phyloP scores from a whole-genome alignment of 2,113 vertebrate genomes.

The Neoarius graeffei region DNA sequence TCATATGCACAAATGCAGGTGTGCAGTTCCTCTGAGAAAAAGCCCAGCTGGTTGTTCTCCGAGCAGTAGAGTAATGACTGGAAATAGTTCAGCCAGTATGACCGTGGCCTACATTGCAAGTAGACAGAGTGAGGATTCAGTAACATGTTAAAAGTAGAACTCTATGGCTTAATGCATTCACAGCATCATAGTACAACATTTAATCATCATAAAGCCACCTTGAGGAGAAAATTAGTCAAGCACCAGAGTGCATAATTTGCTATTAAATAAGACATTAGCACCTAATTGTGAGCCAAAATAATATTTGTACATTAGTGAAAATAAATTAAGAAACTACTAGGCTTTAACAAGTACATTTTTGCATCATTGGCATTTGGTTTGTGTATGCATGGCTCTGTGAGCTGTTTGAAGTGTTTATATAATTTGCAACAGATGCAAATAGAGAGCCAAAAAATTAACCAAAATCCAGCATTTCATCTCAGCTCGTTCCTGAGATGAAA shows the following conservation, averaged over 20 bases:
- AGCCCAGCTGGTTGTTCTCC: slow-evolving; percentile 90
- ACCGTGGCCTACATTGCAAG: slow-evolving; percentile 76
- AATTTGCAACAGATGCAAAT: not conserved
- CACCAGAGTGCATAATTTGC: not conserved
- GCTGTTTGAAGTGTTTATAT: not conserved
- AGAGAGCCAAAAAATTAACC: not conserved
- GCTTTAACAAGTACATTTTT: not conserved
- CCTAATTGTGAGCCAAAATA: not conserved
- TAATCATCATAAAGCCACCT: not conserved
- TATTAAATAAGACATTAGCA: slow-evolving; percentile 4
- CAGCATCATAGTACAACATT: not conserved
- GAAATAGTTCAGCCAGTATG: slow-evolving; percentile 89
- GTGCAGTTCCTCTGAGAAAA: slow-evolving; percentile 90
- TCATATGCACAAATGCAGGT: slow-evolving; percentile 88
- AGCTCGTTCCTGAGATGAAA: slow-evolving; percentile 53
- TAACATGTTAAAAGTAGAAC: not conserved
- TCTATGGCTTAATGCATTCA: slow-evolving; percentile 1
- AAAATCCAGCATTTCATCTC: slow-evolving; percentile 59
- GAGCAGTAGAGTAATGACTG: slow-evolving; percentile 96
- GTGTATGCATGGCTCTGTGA: not conserved
- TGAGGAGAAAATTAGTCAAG: not conserved
- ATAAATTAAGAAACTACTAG: not conserved
- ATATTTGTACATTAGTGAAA: not conserved
- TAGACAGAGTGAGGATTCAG: slow-evolving; percentile 25
- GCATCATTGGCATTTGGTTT: not conserved